Conservation (phyloP, 1,140 invertebrate species). For the Alviniconcha marisindica region DNA sequence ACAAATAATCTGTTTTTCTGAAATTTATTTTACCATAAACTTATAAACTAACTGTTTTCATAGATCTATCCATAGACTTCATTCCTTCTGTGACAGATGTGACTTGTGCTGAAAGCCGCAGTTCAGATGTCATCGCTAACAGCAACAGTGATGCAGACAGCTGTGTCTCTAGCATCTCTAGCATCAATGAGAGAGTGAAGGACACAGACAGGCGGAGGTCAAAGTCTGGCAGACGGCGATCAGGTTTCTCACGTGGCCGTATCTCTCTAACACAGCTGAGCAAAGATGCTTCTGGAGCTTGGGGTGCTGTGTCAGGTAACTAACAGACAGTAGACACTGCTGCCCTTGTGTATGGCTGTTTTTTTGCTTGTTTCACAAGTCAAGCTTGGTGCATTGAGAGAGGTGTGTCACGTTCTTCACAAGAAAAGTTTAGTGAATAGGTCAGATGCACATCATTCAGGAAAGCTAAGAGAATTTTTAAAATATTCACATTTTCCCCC, state of each 20-base stretch:
- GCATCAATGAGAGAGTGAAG: not conserved
- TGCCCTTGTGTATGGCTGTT: not conserved
- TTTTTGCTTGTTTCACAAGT: too few species aligned
- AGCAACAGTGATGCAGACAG: not conserved
- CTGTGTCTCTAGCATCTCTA: too few species aligned
- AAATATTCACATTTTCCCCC: too few species aligned
- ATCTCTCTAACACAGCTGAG: slow-evolving; percentile 15
- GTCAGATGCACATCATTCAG: too few species aligned
- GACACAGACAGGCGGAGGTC: not conserved
- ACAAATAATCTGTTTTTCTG: too few species aligned
- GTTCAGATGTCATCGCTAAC: not conserved
- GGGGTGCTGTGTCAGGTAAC: not conserved
- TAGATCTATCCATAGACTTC: too few species aligned
- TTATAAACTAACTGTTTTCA: too few species aligned
- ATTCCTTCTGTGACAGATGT: not conserved
- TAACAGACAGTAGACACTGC: not conserved
- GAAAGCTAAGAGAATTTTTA: too few species aligned
- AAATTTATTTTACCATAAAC: too few species aligned
- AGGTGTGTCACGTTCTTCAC: too few species aligned
- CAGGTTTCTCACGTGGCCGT: not conserved
- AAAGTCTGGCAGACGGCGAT: slow-evolving; percentile 3
- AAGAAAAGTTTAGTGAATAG: too few species aligned
- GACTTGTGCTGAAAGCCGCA: not conserved
- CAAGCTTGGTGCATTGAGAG: too few species aligned
- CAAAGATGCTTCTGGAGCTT: not conserved